These are phyloP conservation scores for Clarias laeviceps DNA, from an alignment of 2,797 vertebrate genomes.

Conservation along the genomic window DNA sequence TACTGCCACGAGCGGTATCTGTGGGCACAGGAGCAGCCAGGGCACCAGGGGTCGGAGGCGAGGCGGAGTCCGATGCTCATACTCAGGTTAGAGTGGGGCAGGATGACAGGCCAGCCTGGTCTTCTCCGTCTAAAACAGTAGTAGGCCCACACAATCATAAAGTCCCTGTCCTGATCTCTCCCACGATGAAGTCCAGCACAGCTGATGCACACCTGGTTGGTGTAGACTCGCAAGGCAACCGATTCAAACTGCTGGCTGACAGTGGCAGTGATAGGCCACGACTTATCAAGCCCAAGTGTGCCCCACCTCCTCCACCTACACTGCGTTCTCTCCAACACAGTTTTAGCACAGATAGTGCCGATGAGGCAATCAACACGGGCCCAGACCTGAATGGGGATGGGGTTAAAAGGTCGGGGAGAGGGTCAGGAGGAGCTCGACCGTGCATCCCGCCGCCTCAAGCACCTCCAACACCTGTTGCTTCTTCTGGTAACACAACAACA, in stretches of 20 bases:
- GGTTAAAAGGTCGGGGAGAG: conserved; percentile 81
- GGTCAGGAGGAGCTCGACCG: conserved; percentile 81
- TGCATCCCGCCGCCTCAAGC: conserved; percentile 84
- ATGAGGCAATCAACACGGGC: conserved; percentile 68
- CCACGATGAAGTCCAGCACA: conserved; percentile 91
- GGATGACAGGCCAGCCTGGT: conserved; percentile 80
- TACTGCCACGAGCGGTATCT: conserved; percentile 81
- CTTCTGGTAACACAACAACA: conserved; percentile 68
- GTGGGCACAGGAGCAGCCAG: conserved; percentile 66
- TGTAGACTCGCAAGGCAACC: conserved; percentile 98
- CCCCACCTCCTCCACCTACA: conserved; percentile 92
- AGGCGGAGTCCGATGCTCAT: conserved; percentile 68
- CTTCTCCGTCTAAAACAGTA: conserved; percentile 84
- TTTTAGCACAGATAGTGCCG: conserved; percentile 74
- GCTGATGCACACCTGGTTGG: conserved; percentile 92
- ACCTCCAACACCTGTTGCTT: conserved; percentile 72
- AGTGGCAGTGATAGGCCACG: conserved; percentile 90
- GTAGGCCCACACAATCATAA: conserved; percentile 90
- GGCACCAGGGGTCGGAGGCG: conserved; percentile 75
- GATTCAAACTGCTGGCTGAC: conserved; percentile 96
- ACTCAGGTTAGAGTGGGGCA: conserved; percentile 81
- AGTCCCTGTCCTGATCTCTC: conserved; percentile 97
- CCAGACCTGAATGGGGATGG: conserved; percentile 81
- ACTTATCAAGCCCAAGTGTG: conserved; percentile 96
- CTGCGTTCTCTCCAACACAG: conserved; percentile 83